Conservation (phyloP, 2,888 invertebrate genomes). For the Drosophila testacea region DNA sequence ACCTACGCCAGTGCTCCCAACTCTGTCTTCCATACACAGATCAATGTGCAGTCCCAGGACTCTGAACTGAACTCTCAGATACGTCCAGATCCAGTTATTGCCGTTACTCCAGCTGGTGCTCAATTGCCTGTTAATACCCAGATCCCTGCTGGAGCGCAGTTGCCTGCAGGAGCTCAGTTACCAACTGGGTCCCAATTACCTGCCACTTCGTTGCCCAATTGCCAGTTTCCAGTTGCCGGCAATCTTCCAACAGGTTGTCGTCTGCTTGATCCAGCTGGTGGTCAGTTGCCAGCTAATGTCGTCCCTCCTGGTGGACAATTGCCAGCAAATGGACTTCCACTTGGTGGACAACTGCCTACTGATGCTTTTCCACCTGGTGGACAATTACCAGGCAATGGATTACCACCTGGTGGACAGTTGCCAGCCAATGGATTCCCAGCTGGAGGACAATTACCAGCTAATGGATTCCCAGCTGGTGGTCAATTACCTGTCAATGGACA, state of each 20-base stretch:
- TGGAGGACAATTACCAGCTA: constrained; percentile 14
- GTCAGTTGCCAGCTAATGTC: constrained; percentile 13
- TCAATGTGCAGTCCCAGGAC: constrained; percentile 78
- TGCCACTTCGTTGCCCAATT: constrained; percentile 28
- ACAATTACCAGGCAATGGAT: constrained; percentile 10
- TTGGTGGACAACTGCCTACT: constrained; percentile 29
- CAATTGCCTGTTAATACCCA: constrained; percentile 30
- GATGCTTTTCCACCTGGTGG: constrained; percentile 12
- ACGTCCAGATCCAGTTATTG: constrained; percentile 29
- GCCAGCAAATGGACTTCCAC: constrained; percentile 9
- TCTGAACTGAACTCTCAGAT: constrained; percentile 61
- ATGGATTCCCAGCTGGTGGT: constrained; percentile 4
- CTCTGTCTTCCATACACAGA: constrained; percentile 78
- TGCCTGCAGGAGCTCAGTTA: constrained; percentile 22
- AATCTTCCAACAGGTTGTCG: not conserved
- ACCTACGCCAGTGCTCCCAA: constrained; percentile 73
- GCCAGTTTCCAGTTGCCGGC: constrained; percentile 16
- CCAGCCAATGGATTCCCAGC: constrained; percentile 3
- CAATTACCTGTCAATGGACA: constrained; percentile 19
- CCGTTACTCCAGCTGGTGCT: constrained; percentile 13
- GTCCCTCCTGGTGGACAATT: not conserved
- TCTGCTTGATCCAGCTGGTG: constrained; percentile 11
- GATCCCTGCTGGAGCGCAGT: constrained; percentile 30
- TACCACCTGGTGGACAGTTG: constrained; percentile 8
- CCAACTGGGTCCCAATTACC: not conserved